phyloP scores from a whole-genome alignment of 1,140 invertebrate species.

The Drosophila jambulina region DNA sequence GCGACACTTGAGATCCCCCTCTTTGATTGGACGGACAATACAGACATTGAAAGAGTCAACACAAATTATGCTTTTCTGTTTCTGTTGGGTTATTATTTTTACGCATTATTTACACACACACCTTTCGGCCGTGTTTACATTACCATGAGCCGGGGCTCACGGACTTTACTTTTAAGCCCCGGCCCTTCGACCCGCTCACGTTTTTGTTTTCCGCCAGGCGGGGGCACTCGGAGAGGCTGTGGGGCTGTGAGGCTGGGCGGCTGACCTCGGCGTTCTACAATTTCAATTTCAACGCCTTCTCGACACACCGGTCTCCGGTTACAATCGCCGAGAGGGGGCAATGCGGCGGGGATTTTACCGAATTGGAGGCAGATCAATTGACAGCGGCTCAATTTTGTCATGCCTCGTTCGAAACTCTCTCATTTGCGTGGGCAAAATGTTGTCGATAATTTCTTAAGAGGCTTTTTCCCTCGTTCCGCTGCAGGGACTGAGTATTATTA shows the following conservation, averaged over 20 bases:
- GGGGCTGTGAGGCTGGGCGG: conserved; percentile 9
- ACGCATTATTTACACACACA: conserved; percentile 56
- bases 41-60: conserved; percentile 53
- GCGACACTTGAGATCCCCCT: conserved; percentile 35
- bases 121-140: conserved; percentile 50
- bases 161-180: conserved; percentile 41
- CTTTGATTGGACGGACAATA: conserved; percentile 49
- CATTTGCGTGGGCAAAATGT: conserved; percentile 51
- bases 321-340: conserved; percentile 23
- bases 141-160: conserved; percentile 18
- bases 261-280: conserved; percentile 47
- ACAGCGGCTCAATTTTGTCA: conserved; percentile 52
- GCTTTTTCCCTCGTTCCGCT: conserved; percentile 29
- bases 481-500: conserved; percentile 33
- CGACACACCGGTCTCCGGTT: conserved; percentile 30
- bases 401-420: conserved; percentile 41
- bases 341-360: conserved; percentile 23
- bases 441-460: conserved; percentile 53
- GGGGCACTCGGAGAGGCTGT: conserved; percentile 2
- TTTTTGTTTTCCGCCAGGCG: conserved; percentile 34
- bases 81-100: conserved; percentile 52
- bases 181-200: conserved; percentile 39
- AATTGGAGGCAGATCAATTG: conserved; percentile 51
- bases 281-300: conserved; percentile 54
- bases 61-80: conserved; percentile 53